Evolutionary conservation across 2,113 vertebrate species (phyloP).

Genomic region (Balaeniceps rex): DNA sequence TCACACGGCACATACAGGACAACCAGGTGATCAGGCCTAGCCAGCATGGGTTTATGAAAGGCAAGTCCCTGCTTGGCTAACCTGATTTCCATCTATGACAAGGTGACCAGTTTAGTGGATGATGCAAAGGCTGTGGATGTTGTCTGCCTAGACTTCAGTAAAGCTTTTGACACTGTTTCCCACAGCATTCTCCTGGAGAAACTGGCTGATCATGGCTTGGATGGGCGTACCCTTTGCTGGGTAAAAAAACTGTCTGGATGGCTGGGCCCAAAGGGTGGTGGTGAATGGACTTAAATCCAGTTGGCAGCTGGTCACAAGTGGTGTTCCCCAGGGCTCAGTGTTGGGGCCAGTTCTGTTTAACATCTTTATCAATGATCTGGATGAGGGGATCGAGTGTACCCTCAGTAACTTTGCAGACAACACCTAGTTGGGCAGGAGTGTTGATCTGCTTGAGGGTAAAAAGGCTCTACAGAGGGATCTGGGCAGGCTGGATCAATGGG

Average conservation of each 20-base stretch:
- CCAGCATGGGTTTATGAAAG: not conserved
- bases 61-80: not conserved
- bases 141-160: not conserved
- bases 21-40: not conserved
- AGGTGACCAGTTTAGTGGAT: not conserved
- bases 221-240: not conserved
- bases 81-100: not conserved
- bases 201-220: not conserved
- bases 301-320: accelerated
- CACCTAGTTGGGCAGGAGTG: not conserved
- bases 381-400: accelerated
- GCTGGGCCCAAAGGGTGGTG: not conserved
- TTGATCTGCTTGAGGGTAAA: not conserved
- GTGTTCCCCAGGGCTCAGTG: not conserved
- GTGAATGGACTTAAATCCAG: not conserved
- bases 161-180: not conserved
- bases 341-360: not conserved
- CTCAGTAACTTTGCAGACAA: not conserved
- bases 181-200: not conserved
- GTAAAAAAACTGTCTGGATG: not conserved
- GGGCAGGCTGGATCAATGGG: not conserved
- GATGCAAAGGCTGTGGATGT: not conserved
- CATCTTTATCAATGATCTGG: not conserved
- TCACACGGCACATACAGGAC: not conserved
- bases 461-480: not conserved